These are phyloP conservation scores for Galeruca laticollis DNA, from an alignment of 2,888 invertebrate species.

Conservation along the genomic window DNA sequence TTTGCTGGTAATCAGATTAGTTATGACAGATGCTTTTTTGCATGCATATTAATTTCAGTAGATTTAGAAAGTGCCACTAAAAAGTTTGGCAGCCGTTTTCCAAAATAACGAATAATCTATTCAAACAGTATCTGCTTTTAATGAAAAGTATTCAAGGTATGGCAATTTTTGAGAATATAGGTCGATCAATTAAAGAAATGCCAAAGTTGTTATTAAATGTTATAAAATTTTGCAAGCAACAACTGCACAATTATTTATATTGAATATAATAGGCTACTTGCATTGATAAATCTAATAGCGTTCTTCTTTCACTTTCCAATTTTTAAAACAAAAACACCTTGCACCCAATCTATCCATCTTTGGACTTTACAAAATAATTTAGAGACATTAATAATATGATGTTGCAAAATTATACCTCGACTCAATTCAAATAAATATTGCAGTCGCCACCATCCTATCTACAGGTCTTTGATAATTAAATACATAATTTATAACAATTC, in stretches of 20 bases:
- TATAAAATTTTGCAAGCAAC: background rate
- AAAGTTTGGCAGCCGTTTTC: too few relatives aligned
- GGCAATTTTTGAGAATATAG: too few relatives aligned
- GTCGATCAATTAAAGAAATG: background rate
- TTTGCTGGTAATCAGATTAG: too few relatives aligned
- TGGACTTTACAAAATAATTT: background rate
- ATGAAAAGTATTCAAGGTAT: too few relatives aligned
- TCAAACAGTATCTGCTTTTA: too few relatives aligned
- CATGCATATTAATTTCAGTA: too few relatives aligned
- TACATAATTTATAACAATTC: slow-evolving; percentile 23
- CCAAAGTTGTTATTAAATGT: background rate
- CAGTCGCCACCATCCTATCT: slow-evolving; percentile 3
- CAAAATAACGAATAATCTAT: too few relatives aligned
- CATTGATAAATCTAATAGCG: background rate
- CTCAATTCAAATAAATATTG: slow-evolving; percentile 2
- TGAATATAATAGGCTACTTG: background rate
- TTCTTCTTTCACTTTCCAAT: background rate
- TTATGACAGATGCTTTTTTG: too few relatives aligned
- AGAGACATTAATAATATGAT: background rate
- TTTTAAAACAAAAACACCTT: background rate
- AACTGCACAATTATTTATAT: slow-evolving; percentile 6
- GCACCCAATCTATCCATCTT: background rate
- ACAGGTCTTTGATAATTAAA: slow-evolving; percentile 19
- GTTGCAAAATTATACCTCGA: background rate
- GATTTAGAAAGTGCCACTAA: too few relatives aligned